Percentiles rank a stretch among this genome's conserved stretches.
Evolutionary conservation across 2,113 vertebrate species (phyloP).

Genomic region (Xiphophorus couchianus): DNA sequence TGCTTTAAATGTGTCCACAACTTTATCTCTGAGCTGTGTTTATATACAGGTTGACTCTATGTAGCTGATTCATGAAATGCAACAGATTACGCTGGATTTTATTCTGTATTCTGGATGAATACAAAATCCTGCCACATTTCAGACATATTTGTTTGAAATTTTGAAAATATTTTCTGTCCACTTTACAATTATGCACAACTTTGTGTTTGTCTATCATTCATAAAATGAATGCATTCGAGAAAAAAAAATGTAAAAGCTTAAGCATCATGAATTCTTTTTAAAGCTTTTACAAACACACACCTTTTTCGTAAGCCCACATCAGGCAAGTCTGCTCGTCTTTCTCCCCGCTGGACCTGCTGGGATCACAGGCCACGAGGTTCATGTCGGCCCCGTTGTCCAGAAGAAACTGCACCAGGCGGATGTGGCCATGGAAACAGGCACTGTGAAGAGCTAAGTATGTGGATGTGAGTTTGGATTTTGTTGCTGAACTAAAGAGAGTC

Average conservation of each 20-base stretch:
- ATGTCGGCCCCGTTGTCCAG: constrained; percentile 94
- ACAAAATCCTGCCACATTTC: no score
- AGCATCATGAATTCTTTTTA: not conserved
- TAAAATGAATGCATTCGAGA: not conserved
- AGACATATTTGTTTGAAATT: not conserved
- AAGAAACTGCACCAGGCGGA: constrained; percentile 91
- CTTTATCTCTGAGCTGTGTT: no score
- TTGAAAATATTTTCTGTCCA: not conserved
- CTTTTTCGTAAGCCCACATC: constrained; percentile 99
- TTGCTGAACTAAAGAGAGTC: not conserved
- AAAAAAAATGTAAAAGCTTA: not conserved
- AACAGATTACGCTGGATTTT: not conserved
- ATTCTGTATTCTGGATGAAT: no score
- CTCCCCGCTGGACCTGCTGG: constrained; percentile 95
- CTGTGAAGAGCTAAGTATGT: constrained; percentile 87
- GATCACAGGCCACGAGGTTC: constrained; percentile 94
- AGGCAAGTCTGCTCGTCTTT: constrained; percentile 97
- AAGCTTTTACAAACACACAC: constrained; percentile 66
- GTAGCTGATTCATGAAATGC: no score
- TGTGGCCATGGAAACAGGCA: constrained; percentile 94
- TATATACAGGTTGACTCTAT: no score
- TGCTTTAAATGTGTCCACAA: no score
- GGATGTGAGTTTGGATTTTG: not conserved
- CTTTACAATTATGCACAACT: not conserved
- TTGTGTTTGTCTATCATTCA: not conserved